Evolutionary conservation across 2,113 vertebrate species (phyloP).

Genomic region (Ovibos moschatus): DNA sequence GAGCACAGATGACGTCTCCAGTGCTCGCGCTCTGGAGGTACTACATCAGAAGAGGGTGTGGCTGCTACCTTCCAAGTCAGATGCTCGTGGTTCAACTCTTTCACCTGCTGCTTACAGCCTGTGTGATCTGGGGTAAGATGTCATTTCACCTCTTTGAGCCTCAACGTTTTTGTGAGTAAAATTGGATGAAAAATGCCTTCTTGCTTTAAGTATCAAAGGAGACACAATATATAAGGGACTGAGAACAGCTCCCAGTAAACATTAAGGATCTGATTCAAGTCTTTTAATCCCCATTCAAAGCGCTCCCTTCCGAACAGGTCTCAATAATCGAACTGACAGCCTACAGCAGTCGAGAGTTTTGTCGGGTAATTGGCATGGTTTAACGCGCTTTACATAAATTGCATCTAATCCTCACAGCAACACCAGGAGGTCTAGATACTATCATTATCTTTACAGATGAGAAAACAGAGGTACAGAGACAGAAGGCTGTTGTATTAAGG

Average conservation of each 20-base stretch:
- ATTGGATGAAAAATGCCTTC: not conserved
- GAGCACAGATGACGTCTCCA: not conserved
- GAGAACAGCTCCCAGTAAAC: not conserved
- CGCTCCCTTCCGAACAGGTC: no score
- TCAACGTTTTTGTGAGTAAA: not conserved
- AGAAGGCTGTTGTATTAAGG: no score
- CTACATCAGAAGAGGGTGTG: rapidly evolving
- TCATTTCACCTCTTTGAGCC: not conserved
- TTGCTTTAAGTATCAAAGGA: no score
- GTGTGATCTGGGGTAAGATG: not conserved
- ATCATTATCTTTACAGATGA: not conserved
- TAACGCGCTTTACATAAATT: not conserved
- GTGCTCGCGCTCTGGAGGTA: not conserved
- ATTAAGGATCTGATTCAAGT: not conserved
- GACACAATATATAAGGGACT: not conserved
- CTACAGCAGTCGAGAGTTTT: not conserved
- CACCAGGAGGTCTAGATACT: not conserved
- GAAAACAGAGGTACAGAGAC: not conserved
- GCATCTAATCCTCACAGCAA: not conserved
- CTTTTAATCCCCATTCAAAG: not conserved
- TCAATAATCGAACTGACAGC: not conserved
- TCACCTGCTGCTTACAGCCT: not conserved
- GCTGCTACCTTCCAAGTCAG: not conserved
- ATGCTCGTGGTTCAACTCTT: not conserved
- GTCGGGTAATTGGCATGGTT: not conserved